phyloP scores from a whole-genome alignment of 1,140 invertebrate genomes.

The Drosophila baimaii region DNA sequence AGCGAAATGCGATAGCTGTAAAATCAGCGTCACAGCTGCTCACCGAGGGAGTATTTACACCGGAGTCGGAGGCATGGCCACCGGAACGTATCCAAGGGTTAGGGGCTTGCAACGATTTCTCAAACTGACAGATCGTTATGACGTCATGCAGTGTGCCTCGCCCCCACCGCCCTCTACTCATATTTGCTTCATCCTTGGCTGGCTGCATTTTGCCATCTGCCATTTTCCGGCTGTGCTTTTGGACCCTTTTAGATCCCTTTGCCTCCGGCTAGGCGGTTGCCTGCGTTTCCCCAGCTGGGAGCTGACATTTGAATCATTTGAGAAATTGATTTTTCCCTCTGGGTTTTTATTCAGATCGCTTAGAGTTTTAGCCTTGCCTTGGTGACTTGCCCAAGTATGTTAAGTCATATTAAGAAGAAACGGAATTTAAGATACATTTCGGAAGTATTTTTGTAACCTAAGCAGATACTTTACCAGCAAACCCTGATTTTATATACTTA shows the following conservation, averaged over 20 bases:
- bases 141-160: slow-evolving; percentile 66
- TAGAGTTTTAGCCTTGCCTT: background rate
- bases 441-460: too few relatives aligned
- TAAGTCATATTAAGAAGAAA: background rate
- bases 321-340: slow-evolving; percentile 36
- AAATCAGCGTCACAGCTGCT: slow-evolving; percentile 72
- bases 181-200: slow-evolving; percentile 17
- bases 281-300: slow-evolving; percentile 17
- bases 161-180: background rate
- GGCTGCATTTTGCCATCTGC: slow-evolving; percentile 62
- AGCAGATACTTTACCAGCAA: too few relatives aligned
- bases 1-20: slow-evolving; percentile 77
- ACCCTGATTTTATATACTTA: too few relatives aligned
- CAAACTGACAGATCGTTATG: slow-evolving; percentile 78
- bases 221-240: slow-evolving; percentile 65
- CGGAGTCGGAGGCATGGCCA: slow-evolving; percentile 14
- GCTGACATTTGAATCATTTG: slow-evolving; percentile 52
- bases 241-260: background rate
- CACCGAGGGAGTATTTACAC: slow-evolving; percentile 47
- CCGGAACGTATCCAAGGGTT: slow-evolving; percentile 7
- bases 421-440: background rate
- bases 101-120: slow-evolving; percentile 62
- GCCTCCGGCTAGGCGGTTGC: background rate
- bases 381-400: too few relatives aligned
- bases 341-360: slow-evolving; percentile 9